A percentile compares a stretch with the other conserved stretches of the same genome.
These are phyloP conservation scores for Cassiopea xamachana DNA, from an alignment of 30 jellyfish, hydroid and myxozoan species.

Conservation along the genomic window DNA sequence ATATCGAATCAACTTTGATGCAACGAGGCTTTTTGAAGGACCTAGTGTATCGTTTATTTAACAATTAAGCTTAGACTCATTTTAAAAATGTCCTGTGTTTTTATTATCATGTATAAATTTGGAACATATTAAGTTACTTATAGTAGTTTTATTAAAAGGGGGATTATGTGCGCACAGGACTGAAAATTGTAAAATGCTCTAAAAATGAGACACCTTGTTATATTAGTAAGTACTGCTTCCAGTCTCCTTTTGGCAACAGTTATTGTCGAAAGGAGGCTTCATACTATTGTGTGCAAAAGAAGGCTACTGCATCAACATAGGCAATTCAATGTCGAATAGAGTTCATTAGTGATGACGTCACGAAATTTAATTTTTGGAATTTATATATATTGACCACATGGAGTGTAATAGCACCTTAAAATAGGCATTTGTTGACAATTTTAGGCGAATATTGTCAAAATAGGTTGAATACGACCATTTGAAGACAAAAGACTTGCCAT, in stretches of 20 bases:
- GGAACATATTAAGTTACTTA: slow-evolving; percentile 41
- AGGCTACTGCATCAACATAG: not conserved
- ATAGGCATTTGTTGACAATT: too few relatives aligned
- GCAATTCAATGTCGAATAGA: too few relatives aligned
- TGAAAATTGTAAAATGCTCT: slow-evolving; percentile 4
- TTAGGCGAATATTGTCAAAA: too few relatives aligned
- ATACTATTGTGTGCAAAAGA: not conserved
- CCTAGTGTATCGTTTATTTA: slow-evolving; percentile 49
- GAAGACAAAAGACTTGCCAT: too few relatives aligned
- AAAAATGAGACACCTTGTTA: not conserved
- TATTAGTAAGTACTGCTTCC: not conserved
- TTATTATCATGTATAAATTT: slow-evolving; percentile 47
- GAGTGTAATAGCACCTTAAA: too few relatives aligned
- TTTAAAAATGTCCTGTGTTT: slow-evolving; percentile 58
- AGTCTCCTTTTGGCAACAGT: not conserved
- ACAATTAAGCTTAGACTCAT: slow-evolving; percentile 14
- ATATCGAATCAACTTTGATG: not conserved
- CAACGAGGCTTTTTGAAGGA: slow-evolving; percentile 1
- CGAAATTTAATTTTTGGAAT: too few relatives aligned
- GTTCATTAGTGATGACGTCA: too few relatives aligned
- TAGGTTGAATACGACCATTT: too few relatives aligned
- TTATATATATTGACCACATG: too few relatives aligned
- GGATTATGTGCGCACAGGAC: slow-evolving; percentile 43
- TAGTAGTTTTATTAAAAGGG: slow-evolving; percentile 9
- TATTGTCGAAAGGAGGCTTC: not conserved